phyloP scores from a whole-genome alignment of 1,140 invertebrate genomes.

The Drosophila neocordata region DNA sequence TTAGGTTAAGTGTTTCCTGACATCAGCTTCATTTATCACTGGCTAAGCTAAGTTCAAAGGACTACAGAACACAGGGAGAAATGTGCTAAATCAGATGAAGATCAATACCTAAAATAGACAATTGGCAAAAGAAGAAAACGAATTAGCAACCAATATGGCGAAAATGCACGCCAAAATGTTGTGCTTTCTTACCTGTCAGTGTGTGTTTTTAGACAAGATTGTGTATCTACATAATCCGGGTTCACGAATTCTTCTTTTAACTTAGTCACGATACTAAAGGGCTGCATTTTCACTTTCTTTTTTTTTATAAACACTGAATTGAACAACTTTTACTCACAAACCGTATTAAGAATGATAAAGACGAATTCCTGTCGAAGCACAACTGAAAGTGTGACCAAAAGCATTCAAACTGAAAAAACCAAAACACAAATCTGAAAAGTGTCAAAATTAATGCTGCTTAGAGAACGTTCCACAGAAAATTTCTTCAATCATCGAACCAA shows the following conservation, averaged over 20 bases:
- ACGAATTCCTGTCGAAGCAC: no score
- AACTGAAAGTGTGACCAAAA: background rate
- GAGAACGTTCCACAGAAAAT: no score
- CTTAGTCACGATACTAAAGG: background rate
- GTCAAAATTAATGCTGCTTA: no score
- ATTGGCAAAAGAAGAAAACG: background rate
- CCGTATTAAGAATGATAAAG: background rate
- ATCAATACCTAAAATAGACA: slow-evolving; percentile 23
- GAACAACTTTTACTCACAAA: background rate
- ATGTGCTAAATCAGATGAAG: background rate
- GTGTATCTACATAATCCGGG: background rate
- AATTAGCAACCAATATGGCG: background rate
- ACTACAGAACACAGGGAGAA: background rate
- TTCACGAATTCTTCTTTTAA: background rate
- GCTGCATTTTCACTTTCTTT: background rate
- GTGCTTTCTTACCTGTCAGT: background rate
- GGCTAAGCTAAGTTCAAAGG: slow-evolving; percentile 49
- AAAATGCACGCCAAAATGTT: no score
- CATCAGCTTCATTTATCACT: slow-evolving; percentile 59
- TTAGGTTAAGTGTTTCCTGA: slow-evolving; percentile 54
- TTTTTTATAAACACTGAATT: background rate
- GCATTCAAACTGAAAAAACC: background rate
- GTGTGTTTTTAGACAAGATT: background rate
- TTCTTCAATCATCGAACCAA: no score
- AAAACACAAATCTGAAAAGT: no score